These are phyloP conservation scores for Pedetes capensis DNA, from an alignment of 2,113 vertebrate species.

Conservation along the genomic window DNA sequence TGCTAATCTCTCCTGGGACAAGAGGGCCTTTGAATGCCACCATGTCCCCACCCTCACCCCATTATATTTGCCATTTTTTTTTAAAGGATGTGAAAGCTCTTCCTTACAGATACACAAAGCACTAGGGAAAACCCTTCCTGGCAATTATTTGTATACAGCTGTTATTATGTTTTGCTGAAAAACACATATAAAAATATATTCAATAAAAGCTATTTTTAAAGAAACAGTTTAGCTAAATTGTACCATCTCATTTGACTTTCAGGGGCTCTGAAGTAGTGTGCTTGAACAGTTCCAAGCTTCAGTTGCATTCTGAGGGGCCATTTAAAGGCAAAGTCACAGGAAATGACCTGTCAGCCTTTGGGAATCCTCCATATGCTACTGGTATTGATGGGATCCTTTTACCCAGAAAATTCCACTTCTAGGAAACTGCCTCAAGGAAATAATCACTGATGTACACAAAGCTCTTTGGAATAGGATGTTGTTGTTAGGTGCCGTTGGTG, in stretches of 20 bases:
- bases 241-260: not conserved
- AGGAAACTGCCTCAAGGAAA: not conserved
- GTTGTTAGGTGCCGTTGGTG: too few relatives aligned
- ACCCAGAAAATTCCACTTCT: not conserved
- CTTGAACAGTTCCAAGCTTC: not conserved
- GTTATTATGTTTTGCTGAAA: slow-evolving; percentile 52
- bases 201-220: slow-evolving; percentile 7
- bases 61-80: slow-evolving; percentile 1
- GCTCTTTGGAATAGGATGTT: not conserved
- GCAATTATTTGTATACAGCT: slow-evolving; percentile 10
- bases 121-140: slow-evolving; percentile 37
- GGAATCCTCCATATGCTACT: not conserved
- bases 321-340: not conserved
- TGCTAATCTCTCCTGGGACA: not conserved
- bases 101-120: slow-evolving; percentile 7
- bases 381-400: not conserved
- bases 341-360: not conserved
- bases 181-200: slow-evolving; percentile 34
- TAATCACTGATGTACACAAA: not conserved
- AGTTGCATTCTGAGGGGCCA: not conserved
- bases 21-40: not conserved
- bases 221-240: not conserved
- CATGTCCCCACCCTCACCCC: slow-evolving; percentile 4
- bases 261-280: not conserved
- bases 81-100: slow-evolving; percentile 30